A percentile compares a stretch with the other conserved stretches of the same genome.
Evolutionary conservation across 2,888 invertebrate species (phyloP).

Genomic region (Deilephila porcellus): DNA sequence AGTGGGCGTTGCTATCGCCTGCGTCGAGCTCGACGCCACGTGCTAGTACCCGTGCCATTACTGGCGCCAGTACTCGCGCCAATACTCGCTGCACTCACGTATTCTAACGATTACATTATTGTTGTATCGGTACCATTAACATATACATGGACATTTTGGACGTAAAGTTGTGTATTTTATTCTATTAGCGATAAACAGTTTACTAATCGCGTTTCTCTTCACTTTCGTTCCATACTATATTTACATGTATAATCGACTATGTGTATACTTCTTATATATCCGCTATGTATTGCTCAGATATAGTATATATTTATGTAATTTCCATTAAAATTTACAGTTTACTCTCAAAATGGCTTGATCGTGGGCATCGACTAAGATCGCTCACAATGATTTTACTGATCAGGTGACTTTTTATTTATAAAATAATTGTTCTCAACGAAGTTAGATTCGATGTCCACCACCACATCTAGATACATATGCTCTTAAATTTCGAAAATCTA

Average conservation of each 20-base stretch:
- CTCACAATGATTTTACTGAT: neutral
- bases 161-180: conserved; percentile 81
- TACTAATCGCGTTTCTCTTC: conserved; percentile 60
- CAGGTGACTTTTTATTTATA: neutral
- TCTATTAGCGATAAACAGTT: conserved; percentile 61
- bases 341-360: conserved; percentile 12
- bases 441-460: neutral
- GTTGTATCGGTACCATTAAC: conserved; percentile 83
- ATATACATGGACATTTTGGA: conserved; percentile 85
- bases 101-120: conserved; percentile 82
- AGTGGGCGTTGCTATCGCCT: neutral
- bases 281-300: conserved; percentile 21
- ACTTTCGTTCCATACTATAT: conserved; percentile 75
- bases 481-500: conserved; percentile 1
- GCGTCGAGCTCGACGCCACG: conserved; percentile 58
- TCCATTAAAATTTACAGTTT: conserved; percentile 14
- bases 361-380: neutral
- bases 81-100: conserved; percentile 61
- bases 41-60: conserved; percentile 8
- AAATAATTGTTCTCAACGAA: neutral
- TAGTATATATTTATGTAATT: conserved; percentile 13
- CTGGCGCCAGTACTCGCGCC: neutral
- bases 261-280: conserved; percentile 42
- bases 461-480: neutral
- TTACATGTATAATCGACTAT: conserved; percentile 30